These are phyloP conservation scores for Hycleus phaleratus DNA, from an alignment of 1,140 invertebrate species.

Conservation along the genomic window DNA sequence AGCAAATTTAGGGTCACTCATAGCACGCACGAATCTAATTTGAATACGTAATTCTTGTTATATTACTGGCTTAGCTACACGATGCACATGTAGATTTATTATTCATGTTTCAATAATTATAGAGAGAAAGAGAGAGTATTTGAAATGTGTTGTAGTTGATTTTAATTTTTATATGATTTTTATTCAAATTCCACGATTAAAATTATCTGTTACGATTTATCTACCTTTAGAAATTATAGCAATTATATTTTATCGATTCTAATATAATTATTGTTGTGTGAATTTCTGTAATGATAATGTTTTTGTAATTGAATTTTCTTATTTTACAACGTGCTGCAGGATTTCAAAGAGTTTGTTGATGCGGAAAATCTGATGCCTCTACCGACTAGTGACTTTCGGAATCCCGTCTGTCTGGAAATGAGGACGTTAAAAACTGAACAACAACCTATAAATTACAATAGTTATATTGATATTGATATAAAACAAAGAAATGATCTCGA, in stretches of 20 bases:
- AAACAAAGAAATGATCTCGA: conserved; percentile 11
- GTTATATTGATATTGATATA: conserved; percentile 41
- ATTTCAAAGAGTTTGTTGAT: conserved; percentile 81
- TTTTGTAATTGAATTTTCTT: neutral
- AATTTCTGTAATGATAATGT: neutral
- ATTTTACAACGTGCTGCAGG: conserved; percentile 45
- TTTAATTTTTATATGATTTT: too few species aligned
- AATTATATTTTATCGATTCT: too few species aligned
- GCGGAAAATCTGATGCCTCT: conserved; percentile 78
- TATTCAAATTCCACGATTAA: too few species aligned
- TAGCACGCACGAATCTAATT: conserved; percentile 15
- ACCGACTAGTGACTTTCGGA: conserved; percentile 68
- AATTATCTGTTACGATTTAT: too few species aligned
- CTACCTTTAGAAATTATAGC: too few species aligned
- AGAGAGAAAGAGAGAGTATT: too few species aligned
- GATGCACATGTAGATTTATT: conserved; percentile 12
- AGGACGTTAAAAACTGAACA: conserved; percentile 51
- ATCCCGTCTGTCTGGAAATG: conserved; percentile 73
- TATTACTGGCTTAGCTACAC: conserved; percentile 16
- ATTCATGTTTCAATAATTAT: too few species aligned
- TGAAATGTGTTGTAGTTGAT: too few species aligned
- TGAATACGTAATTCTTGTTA: conserved; percentile 11
- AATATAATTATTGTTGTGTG: neutral
- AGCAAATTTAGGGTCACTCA: conserved; percentile 14
- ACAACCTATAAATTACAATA: conserved; percentile 31